phyloP scores from a whole-genome alignment of 2,888 invertebrate genomes.

The Gymnocheta viridis region DNA sequence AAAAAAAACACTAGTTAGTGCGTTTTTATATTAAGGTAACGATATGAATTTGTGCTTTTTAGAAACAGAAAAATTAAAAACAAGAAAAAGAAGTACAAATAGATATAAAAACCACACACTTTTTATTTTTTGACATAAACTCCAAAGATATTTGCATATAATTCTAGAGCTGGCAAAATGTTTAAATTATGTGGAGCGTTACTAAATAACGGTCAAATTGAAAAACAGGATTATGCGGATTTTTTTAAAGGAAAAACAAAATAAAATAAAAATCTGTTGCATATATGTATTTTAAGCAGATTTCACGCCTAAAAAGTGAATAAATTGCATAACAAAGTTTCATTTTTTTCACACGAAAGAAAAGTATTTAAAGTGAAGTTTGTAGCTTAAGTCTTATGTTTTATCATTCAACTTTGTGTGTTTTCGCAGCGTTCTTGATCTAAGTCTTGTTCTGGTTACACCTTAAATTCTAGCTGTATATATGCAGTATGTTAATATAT shows the following conservation, averaged over 20 bases:
- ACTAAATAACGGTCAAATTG: conserved; percentile 57
- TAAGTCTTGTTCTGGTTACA: background rate
- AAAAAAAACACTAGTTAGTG: too few species aligned
- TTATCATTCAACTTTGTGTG: background rate
- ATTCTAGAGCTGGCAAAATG: conserved; percentile 42
- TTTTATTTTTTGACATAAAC: conserved; percentile 52
- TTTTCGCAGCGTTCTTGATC: background rate
- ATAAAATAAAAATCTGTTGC: background rate
- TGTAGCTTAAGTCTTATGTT: conserved; percentile 27
- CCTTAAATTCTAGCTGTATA: too few species aligned
- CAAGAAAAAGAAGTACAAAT: background rate
- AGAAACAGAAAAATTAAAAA: too few species aligned
- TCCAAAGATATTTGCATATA: conserved; percentile 54
- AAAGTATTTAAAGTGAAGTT: conserved; percentile 2
- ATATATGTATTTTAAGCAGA: background rate
- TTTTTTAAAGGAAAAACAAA: background rate
- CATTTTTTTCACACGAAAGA: conserved; percentile 7
- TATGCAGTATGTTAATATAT: too few species aligned
- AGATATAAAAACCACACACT: conserved; percentile 37
- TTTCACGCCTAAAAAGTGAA: conserved; percentile 3
- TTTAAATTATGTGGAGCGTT: conserved; percentile 61
- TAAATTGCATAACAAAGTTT: conserved; percentile 7
- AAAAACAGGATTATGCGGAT: conserved; percentile 49
- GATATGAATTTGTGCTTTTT: background rate
- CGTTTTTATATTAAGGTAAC: too few species aligned